These are phyloP conservation scores for Anguilla obscura DNA, from an alignment of 2,797 vertebrate species.

Conservation along the genomic window DNA sequence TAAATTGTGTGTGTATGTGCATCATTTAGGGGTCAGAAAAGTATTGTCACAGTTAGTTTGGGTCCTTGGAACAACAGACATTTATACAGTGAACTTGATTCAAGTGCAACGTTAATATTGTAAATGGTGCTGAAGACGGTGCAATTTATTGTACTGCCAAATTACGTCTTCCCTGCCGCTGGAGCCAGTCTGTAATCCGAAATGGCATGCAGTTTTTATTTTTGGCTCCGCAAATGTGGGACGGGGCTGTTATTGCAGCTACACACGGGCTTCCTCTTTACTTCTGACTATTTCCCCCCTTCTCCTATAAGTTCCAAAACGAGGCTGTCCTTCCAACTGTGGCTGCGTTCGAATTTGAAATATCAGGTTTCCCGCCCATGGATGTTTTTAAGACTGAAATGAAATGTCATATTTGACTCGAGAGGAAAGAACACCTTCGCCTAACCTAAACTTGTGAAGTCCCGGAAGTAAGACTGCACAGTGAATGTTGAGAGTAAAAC, in stretches of 20 bases:
- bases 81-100: neutral
- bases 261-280: neutral
- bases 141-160: neutral
- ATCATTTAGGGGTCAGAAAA: neutral
- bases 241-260: neutral
- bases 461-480: too few species aligned
- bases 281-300: neutral
- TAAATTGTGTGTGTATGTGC: neutral
- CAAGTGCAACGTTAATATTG: neutral
- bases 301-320: too few species aligned
- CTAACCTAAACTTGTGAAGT: too few species aligned
- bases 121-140: neutral
- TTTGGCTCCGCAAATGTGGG: neutral
- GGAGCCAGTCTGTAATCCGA: neutral
- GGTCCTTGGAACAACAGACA: too few species aligned
- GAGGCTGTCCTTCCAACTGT: neutral
- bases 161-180: neutral
- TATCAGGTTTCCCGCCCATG: neutral
- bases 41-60: neutral
- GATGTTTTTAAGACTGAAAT: neutral
- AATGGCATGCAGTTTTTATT: neutral
- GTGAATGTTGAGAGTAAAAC: too few species aligned
- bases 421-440: too few species aligned
- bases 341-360: slow-evolving; percentile 18
- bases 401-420: slow-evolving; percentile 19